These are phyloP conservation scores for Sialia sialis DNA, from an alignment of 2,113 vertebrate species.

Conservation along the genomic window DNA sequence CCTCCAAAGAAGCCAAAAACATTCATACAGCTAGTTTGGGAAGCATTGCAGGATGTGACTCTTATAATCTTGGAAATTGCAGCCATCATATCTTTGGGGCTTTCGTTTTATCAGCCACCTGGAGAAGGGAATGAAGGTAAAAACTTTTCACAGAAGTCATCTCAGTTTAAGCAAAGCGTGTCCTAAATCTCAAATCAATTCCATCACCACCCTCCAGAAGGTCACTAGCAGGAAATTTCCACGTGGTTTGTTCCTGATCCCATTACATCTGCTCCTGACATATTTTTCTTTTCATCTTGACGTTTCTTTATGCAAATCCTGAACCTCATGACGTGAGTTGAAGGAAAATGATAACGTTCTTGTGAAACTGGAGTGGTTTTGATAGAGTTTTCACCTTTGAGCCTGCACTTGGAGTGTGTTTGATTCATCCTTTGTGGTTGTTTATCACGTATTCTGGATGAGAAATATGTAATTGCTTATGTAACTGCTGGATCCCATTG, in stretches of 20 bases:
- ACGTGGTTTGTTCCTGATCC: neutral
- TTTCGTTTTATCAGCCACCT: slow-evolving; percentile 96
- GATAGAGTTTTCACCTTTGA: neutral
- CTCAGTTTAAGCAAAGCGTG: neutral
- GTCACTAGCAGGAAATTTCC: neutral
- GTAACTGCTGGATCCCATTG: neutral
- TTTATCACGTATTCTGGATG: neutral
- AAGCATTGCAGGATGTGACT: slow-evolving; percentile 97
- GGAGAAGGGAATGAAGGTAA: slow-evolving; percentile 86
- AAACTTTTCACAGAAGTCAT: neutral
- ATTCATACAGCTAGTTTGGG: slow-evolving; percentile 98
- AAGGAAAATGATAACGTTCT: neutral
- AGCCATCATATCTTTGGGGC: slow-evolving; percentile 94
- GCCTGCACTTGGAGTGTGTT: neutral
- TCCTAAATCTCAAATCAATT: neutral
- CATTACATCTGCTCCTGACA: neutral
- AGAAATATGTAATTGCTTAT: neutral
- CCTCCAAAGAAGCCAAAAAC: slow-evolving; percentile 99
- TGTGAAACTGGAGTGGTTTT: neutral
- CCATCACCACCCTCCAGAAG: neutral
- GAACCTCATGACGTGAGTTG: neutral
- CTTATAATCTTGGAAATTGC: slow-evolving; percentile 98
- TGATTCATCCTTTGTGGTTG: neutral
- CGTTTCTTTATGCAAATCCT: slow-evolving; percentile 5
- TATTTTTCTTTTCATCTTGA: neutral